These are phyloP conservation scores for Nomada flava DNA, from an alignment of 2,888 invertebrate species.

Conservation along the genomic window DNA sequence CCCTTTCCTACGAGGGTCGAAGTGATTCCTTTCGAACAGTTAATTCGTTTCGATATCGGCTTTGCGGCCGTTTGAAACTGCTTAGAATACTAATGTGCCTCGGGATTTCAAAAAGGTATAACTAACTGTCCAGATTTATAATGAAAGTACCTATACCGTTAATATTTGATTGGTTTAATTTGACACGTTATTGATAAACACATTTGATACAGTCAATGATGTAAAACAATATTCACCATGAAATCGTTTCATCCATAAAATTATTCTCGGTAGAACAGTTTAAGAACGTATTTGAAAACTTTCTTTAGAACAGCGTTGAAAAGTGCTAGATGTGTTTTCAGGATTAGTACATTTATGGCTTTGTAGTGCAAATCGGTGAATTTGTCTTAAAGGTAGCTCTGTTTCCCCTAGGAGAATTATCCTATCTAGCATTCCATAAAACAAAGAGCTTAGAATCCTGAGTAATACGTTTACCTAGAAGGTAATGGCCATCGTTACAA, in stretches of 20 bases:
- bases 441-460: constrained; percentile 11
- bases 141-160: too few species aligned
- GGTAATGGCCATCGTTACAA: background rate
- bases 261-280: background rate
- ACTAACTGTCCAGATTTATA: too few species aligned
- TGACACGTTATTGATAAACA: background rate
- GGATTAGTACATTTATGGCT: background rate
- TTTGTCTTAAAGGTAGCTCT: constrained; percentile 1
- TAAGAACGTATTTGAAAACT: background rate
- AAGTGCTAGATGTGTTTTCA: background rate
- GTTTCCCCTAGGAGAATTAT: background rate
- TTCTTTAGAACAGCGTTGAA: background rate
- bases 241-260: background rate
- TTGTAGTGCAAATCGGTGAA: background rate
- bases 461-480: constrained; percentile 3
- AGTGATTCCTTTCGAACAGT: too few species aligned
- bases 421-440: constrained; percentile 9
- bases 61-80: too few species aligned
- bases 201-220: too few species aligned
- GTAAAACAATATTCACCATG: background rate
- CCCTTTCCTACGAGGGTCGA: background rate
- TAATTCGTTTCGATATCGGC: too few species aligned
- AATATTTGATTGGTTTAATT: background rate
- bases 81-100: too few species aligned
- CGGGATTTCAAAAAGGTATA: too few species aligned